phyloP scores from a whole-genome alignment of 2,113 vertebrate genomes.

The Ptyas mucosa region DNA sequence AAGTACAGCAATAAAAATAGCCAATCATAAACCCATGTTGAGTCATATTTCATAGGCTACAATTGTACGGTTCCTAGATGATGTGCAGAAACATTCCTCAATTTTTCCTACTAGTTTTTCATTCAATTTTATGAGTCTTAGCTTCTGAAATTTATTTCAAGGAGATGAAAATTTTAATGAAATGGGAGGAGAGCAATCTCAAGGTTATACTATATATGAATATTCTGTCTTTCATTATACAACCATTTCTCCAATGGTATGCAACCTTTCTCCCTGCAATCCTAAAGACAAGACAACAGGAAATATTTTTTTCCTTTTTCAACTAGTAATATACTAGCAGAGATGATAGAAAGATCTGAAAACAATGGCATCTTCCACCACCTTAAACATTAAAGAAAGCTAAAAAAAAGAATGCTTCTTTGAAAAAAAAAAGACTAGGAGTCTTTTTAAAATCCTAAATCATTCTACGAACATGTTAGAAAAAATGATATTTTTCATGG shows the following conservation, averaged over 20 bases:
- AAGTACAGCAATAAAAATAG: background rate
- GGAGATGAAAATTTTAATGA: background rate
- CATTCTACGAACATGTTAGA: background rate
- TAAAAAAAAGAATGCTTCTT: background rate
- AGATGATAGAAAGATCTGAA: background rate
- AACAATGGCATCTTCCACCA: background rate
- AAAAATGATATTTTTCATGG: background rate
- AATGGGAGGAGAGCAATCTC: background rate
- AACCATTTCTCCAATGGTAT: background rate
- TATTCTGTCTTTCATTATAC: background rate
- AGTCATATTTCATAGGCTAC: background rate
- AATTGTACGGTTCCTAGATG: background rate
- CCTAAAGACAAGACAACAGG: background rate
- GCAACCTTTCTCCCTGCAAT: background rate
- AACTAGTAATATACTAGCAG: background rate
- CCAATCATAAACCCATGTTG: background rate
- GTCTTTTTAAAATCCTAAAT: background rate
- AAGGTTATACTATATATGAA: background rate
- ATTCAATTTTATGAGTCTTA: background rate
- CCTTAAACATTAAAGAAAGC: background rate
- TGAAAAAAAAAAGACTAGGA: too few relatives aligned
- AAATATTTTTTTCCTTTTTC: background rate
- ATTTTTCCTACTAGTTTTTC: background rate
- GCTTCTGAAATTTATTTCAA: background rate
- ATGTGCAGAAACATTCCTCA: background rate